A percentile compares a stretch with the other conserved stretches of the same genome.
Evolutionary conservation across 2,888 invertebrate genomes (phyloP).

Genomic region (Operophtera brumata): DNA sequence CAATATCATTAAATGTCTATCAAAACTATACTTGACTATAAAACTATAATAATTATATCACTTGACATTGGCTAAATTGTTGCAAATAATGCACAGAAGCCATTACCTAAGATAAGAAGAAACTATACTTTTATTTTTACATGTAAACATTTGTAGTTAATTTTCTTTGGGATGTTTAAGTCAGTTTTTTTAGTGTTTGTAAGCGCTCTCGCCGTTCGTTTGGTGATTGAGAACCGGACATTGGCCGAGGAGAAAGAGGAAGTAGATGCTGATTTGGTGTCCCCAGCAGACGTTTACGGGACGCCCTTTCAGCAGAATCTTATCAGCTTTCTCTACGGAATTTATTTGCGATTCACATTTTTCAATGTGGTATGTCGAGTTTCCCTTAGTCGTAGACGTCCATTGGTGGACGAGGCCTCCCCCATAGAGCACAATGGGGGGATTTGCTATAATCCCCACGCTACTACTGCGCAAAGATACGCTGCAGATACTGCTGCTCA

Average conservation of each 20-base stretch:
- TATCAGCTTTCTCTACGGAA: constrained; percentile 45
- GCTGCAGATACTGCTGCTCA: too few species aligned
- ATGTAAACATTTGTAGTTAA: constrained; percentile 23
- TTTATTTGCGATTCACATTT: constrained; percentile 53
- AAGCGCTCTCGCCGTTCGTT: constrained; percentile 34
- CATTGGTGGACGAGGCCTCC: too few species aligned
- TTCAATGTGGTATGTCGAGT: constrained; percentile 52
- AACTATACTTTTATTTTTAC: constrained; percentile 19
- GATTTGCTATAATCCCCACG: too few species aligned
- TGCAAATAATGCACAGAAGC: too few species aligned
- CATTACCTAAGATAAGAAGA: too few species aligned
- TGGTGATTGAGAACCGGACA: constrained; percentile 37
- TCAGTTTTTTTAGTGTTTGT: constrained; percentile 37
- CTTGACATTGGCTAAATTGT: too few species aligned
- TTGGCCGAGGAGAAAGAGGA: constrained; percentile 26
- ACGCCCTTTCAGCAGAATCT: constrained; percentile 46
- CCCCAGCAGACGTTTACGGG: constrained; percentile 47
- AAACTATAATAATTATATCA: too few species aligned
- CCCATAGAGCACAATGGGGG: background rate
- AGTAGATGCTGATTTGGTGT: constrained; percentile 44
- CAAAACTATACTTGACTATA: too few species aligned
- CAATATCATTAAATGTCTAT: constrained; percentile 13
- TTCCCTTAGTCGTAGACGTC: background rate
- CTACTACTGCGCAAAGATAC: too few species aligned
- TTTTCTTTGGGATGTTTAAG: constrained; percentile 41